Conservation (phyloP, 2,888 invertebrate species). For the Archaeoteleia sp. region DNA sequence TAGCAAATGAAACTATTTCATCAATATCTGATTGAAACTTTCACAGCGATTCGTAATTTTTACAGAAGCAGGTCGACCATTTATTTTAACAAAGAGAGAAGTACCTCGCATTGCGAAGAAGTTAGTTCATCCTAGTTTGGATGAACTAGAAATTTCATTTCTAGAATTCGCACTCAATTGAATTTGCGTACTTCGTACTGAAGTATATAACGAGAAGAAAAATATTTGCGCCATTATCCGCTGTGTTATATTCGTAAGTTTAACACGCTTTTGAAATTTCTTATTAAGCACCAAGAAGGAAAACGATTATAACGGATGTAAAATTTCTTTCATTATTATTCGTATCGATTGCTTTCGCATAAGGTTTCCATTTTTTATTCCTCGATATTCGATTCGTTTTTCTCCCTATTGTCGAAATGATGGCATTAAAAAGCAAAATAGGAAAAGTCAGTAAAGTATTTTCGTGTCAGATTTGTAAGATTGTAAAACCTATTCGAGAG, state of each 20-base stretch:
- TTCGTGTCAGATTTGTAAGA: constrained; percentile 65
- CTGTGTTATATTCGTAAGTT: background rate
- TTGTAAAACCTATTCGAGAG: constrained; percentile 59
- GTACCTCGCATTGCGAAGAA: constrained; percentile 42
- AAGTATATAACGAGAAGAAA: constrained; percentile 33
- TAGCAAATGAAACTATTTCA: constrained; percentile 34
- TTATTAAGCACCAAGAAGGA: constrained; percentile 1
- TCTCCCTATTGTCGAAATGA: constrained; percentile 5
- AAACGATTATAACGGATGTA: too few relatives aligned
- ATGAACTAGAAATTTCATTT: constrained; percentile 37
- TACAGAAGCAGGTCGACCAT: constrained; percentile 32
- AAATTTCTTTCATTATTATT: background rate
- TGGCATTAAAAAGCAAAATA: constrained; percentile 37
- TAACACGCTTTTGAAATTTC: constrained; percentile 14
- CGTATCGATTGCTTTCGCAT: background rate
- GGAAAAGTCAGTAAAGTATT: constrained; percentile 56
- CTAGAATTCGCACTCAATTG: constrained; percentile 30
- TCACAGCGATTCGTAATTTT: constrained; percentile 27
- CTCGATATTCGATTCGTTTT: constrained; percentile 1
- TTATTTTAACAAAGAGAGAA: constrained; percentile 37
- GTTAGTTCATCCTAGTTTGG: constrained; percentile 44
- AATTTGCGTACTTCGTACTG: constrained; percentile 35
- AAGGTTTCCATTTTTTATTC: too few relatives aligned
- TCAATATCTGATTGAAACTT: constrained; percentile 44
- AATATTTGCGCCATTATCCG: constrained; percentile 22